Base-by-base conservation (phyloP, 2,888 invertebrate species). In the Rhimphoctona megacephalus region DNA sequence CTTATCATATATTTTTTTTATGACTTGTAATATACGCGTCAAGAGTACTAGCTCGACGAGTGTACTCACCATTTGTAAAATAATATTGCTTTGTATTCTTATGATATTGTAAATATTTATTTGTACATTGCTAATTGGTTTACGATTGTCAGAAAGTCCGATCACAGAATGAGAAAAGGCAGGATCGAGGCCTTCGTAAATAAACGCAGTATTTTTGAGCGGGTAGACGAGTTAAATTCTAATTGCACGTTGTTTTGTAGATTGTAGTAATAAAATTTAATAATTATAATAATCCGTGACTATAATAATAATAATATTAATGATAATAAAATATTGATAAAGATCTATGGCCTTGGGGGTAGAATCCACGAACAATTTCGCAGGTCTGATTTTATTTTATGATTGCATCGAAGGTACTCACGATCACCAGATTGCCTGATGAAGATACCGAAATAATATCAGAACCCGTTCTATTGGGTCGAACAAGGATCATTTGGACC, bases 401-500 rank as follows among this genome's bases (percentile, higher is more conserved):
- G 66, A 83, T 86, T 83, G 69, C 64, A 84, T 81, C 78, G 43
- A 86, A 86, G 86, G 86, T 84, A 84, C 78, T 78, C 46, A 81
- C 81, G 36, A 84, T 70, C 61, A 76, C 73, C 78, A 76, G 69
- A 84, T 69, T 84, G 61, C 49, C 81, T 22, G 64, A 86, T 54
- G 84, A 79, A 84, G 86, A 77, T 77, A 81, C 83, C 64, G 66
- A 84, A 84, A 84, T 81, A 84, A 39, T 78, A 69, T 74, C 77
- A 81, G 78, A 84, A 66, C 36, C 46, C 77, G 77, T 80, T 67
- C 67, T 25, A 17, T 72, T 52, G 54, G 86, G 81, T 52, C 57
- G 72, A 30, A 73, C 77, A 25, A 49, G 73, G 74, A 81, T 84
- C 81, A 67, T 81, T 73, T 89, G 91, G 91, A 86, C 85, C 87